Base-by-base conservation (phyloP, 2,888 invertebrate species). In the Meteorus cinctellus region DNA sequence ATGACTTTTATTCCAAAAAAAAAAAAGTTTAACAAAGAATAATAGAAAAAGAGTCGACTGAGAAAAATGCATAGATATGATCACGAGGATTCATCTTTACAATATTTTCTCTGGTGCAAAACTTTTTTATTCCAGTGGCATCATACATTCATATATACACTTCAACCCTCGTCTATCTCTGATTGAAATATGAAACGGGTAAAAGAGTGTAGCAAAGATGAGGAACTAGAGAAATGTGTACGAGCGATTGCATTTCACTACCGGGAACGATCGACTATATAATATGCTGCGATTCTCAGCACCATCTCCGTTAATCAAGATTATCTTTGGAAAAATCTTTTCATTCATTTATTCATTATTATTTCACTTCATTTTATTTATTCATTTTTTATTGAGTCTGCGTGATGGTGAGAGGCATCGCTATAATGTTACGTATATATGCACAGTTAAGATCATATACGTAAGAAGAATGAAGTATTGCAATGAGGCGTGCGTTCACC, bases 161-260 rank as follows among this genome's bases (percentile, higher is more conserved):
- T 55, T 55, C n/a, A 55, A 24, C 27, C 69, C 31, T 60, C 66
- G 31, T 24, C 29, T 66, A 72, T 75, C 68, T 51, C 65, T 77
- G 68, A 77, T 75, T 62, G 80, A 80, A 80, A 80, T 79, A 79
- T 75, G 80, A 80, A 80, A 79, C 80, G 76, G 31, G 29, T 14
- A 51, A 59, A 16, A 19, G 45, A 72, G 67, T n/a, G 36, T 31
- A 10, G 36, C 24, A 41, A 24, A 65, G 65, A 65, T 55, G 55
- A 74, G 70, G 67, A 77, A 71, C 55, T 76, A 69, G 76, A 74
- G 75, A 79, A 80, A 77, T 78, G 55, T 55, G 59, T 76, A 78
- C 77, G 78, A 77, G 75, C 77, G 68, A 76, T 74, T 80, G 66
- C 77, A 66, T 79, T 80, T 77, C 79, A 78, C 71, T 69, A 71